Percentiles rank a stretch among this genome's conserved stretches.
Conservation (phyloP, 1,140 invertebrate genomes). For the Platyscapa corneri region DNA sequence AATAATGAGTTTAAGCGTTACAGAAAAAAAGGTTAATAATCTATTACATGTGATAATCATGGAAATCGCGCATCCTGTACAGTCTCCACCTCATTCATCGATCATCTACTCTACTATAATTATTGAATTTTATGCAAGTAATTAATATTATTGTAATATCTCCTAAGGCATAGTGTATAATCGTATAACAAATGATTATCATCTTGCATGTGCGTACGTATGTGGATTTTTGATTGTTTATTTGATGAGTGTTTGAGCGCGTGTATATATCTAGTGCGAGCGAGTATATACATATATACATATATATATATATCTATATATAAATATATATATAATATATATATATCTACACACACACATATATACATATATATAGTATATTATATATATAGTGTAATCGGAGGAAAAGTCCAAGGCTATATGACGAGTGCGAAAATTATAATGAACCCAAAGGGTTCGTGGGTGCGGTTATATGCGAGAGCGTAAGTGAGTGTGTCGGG, state of each 20-base stretch:
- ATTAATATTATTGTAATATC: slow-evolving; percentile 74
- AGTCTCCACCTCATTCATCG: slow-evolving; percentile 74
- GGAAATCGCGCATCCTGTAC: slow-evolving; percentile 75
- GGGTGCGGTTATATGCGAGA: slow-evolving; percentile 45
- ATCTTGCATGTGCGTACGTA: slow-evolving; percentile 63
- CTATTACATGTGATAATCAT: slow-evolving; percentile 76
- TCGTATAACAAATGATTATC: slow-evolving; percentile 66
- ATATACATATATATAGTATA: too few relatives aligned
- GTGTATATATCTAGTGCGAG: slow-evolving; percentile 43
- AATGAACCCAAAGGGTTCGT: slow-evolving; percentile 49
- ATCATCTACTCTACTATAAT: slow-evolving; percentile 74
- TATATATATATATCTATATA: slow-evolving; percentile 24
- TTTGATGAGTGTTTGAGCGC: slow-evolving; percentile 10
- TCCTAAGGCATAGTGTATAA: slow-evolving; percentile 67
- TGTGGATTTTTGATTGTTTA: slow-evolving; percentile 45
- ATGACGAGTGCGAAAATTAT: slow-evolving; percentile 44
- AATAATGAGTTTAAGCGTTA: slow-evolving; percentile 53
- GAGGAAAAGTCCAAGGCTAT: slow-evolving; percentile 46
- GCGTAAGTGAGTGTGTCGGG: slow-evolving; percentile 55
- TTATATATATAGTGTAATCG: slow-evolving; percentile 39
- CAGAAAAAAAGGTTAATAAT: slow-evolving; percentile 59
- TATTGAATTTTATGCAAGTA: slow-evolving; percentile 71
- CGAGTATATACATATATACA: slow-evolving; percentile 16
- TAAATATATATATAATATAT: slow-evolving; percentile 32
- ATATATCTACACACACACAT: neutral